A percentile compares a stretch with the other conserved stretches of the same genome.
phyloP scores from a whole-genome alignment of 2,888 invertebrate genomes.

The Synanthedon formicaeformis region DNA sequence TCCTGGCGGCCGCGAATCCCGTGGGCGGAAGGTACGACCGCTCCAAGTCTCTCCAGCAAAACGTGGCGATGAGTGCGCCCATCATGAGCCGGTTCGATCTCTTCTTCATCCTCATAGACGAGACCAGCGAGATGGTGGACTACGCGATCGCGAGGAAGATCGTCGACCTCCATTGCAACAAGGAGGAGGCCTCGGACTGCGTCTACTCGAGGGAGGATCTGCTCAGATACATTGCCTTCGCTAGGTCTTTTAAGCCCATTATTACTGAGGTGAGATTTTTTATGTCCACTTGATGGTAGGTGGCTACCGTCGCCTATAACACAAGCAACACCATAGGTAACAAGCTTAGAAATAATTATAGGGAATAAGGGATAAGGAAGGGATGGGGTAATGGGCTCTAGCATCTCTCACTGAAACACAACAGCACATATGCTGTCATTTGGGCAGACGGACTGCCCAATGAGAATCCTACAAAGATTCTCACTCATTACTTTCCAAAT shows the following conservation, averaged over 20 bases:
- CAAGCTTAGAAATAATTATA: too few relatives aligned
- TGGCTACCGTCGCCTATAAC: too few relatives aligned
- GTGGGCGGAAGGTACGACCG: conserved; percentile 97
- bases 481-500: too few relatives aligned
- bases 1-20: conserved; percentile 98
- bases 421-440: too few relatives aligned
- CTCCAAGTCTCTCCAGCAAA: conserved; percentile 92
- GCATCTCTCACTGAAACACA: too few relatives aligned
- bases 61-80: conserved; percentile 92
- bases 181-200: conserved; percentile 81
- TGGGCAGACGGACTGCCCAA: too few relatives aligned
- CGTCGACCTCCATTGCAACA: conserved; percentile 91
- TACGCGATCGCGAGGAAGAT: conserved; percentile 97
- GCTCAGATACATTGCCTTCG: conserved; percentile 95
- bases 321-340: too few relatives aligned
- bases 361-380: too few relatives aligned
- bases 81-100: conserved; percentile 99
- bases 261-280: conserved; percentile 74
- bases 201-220: conserved; percentile 91
- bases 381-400: too few relatives aligned
- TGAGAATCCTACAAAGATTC: too few relatives aligned
- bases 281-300: too few relatives aligned
- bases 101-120: conserved; percentile 98
- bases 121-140: conserved; percentile 88
- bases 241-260: conserved; percentile 93